Conservation (phyloP, 2,797 vertebrate species). For the Pagetopsis macropterus region DNA sequence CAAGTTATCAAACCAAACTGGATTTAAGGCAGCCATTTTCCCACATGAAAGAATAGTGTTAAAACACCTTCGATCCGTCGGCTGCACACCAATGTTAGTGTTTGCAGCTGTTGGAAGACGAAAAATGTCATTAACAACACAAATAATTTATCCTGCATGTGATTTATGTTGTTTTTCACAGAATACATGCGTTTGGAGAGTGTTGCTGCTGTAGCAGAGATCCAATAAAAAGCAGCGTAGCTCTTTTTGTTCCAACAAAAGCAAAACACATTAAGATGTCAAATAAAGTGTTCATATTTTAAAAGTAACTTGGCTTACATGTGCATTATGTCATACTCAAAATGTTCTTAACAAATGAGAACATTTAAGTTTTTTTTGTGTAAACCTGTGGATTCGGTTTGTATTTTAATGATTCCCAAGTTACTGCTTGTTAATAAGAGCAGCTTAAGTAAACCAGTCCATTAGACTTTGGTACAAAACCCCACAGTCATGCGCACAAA, state of each 20-base stretch:
- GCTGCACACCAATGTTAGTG: not conserved
- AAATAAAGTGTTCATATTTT: not conserved
- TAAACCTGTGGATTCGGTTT: constrained; percentile 29
- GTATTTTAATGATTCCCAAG: constrained; percentile 10
- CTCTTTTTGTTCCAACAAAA: not conserved
- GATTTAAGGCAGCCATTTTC: not conserved
- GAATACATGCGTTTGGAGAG: not conserved
- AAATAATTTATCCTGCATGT: not conserved
- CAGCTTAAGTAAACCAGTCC: constrained; percentile 6
- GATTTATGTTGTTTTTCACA: too few species aligned
- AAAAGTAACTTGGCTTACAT: not conserved
- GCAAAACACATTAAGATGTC: not conserved
- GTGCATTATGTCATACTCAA: constrained; percentile 2
- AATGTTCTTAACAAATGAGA: constrained; percentile 2
- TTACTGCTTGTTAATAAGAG: constrained; percentile 7
- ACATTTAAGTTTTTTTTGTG: not conserved
- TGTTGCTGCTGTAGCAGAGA: constrained; percentile 2
- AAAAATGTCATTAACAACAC: not conserved
- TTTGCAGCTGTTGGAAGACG: not conserved
- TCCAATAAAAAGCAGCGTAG: not conserved
- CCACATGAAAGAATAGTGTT: not conserved
- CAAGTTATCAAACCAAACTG: not conserved
- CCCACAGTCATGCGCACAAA: constrained; percentile 7
- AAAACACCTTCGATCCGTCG: not conserved
- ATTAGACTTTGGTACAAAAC: not conserved